Evolutionary conservation across 53 echinoderm and acorn worm species (phyloP), one percentile per base, ranked within the genome.

Genomic region (Temnopleurus reevesii): DNA sequence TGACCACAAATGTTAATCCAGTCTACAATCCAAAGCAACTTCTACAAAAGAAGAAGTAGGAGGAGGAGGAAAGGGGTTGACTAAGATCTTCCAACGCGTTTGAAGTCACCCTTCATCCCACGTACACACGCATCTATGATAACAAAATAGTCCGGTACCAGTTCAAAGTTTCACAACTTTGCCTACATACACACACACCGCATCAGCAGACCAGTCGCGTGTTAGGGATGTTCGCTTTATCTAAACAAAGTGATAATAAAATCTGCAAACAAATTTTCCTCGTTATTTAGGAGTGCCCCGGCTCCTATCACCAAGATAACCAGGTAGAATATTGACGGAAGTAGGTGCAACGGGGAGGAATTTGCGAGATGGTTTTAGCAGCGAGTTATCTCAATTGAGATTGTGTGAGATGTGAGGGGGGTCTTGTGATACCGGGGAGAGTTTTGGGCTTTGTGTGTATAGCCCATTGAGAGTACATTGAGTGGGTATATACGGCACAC

Each of bases 181-280:
- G 29, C 31, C 34, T 17, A 5, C 33, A 15, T 63, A 5, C 31
- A 63, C 31, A 21, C n/a, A n/a, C n/a, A n/a, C n/a, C n/a, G n/a
- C n/a, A n/a, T n/a, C n/a, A n/a, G n/a, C n/a, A 15, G 23, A 18
- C 63, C 34, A 13, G 30, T 17, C 15, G 34, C 33, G 63, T 63
- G 63, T 63, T 63, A 15, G 31, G 13, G 63, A 63, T 63, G 63
- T 63, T n/a, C 33, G 33, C 10, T 31, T 63, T 63, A 63, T 63
- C 63, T 17, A 63, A 63, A 63, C 63, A 63, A 63, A 63, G 33
- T 34, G 63, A 63, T 63, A 63, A 63, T 30, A 63, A 63, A 63
- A 63, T 17, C 63, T 63, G 63, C 63, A 63, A 63, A 63, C 63
- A 63, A 29, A 10, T 33, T 33, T n/a, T 17, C 2, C 63, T 63